Conservation (phyloP, 2,888 invertebrate species). For the Mesorhabditis belari region DNA sequence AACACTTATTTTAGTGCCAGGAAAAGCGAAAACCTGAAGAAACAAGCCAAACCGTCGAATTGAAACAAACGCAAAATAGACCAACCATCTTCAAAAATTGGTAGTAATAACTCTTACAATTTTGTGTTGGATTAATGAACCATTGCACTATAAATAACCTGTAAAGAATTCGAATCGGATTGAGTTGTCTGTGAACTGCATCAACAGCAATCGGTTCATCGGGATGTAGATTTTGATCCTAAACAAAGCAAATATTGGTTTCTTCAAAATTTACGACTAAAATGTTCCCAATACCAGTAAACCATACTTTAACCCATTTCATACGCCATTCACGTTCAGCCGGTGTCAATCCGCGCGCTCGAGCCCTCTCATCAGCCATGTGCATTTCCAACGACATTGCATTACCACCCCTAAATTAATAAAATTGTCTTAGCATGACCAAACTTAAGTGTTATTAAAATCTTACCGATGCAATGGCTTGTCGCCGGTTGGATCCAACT, state of each 20-base stretch:
- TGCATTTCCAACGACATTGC: constrained; percentile 51
- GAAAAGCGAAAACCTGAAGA: too few relatives aligned
- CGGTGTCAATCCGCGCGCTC: constrained; percentile 43
- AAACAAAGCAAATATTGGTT: constrained; percentile 2
- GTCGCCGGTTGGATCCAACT: constrained; percentile 36
- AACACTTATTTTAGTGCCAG: too few relatives aligned
- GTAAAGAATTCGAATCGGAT: constrained; percentile 49
- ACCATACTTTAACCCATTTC: constrained; percentile 32
- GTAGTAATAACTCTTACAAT: too few relatives aligned
- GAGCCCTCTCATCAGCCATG: constrained; percentile 44
- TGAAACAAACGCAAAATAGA: too few relatives aligned
- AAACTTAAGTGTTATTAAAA: background rate
- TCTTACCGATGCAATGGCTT: constrained; percentile 41
- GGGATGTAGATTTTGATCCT: constrained; percentile 51
- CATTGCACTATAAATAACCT: constrained; percentile 12
- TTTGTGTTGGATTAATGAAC: too few relatives aligned
- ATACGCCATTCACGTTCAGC: constrained; percentile 51
- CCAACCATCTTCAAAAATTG: too few relatives aligned
- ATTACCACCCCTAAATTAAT: constrained; percentile 38
- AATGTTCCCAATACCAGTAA: background rate
- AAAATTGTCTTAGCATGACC: too few relatives aligned
- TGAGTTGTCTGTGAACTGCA: constrained; percentile 49
- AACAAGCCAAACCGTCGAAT: too few relatives aligned
- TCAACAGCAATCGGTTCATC: constrained; percentile 52
- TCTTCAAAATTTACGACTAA: background rate